phyloP scores from a whole-genome alignment of 1,140 invertebrate species.

The Papilio glaucus region DNA sequence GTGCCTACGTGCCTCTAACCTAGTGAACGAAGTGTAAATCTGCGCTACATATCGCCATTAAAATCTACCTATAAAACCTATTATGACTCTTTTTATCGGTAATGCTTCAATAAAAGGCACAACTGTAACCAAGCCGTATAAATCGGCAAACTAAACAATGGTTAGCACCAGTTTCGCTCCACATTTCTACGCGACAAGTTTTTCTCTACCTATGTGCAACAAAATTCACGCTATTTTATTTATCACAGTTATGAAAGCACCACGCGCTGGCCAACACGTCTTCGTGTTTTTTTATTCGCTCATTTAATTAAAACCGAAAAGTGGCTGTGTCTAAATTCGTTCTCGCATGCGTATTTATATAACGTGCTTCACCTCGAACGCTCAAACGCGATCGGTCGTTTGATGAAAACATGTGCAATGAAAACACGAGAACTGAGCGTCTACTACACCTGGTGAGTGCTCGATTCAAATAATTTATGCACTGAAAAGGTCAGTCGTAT shows the following conservation, averaged over 20 bases:
- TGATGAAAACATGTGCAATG: conserved; percentile 59
- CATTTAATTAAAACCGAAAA: conserved; percentile 62
- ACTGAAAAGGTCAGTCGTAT: conserved; percentile 40
- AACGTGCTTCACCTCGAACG: conserved; percentile 52
- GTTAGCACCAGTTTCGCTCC: conserved; percentile 73
- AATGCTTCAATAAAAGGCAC: conserved; percentile 81
- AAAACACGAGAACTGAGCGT: conserved; percentile 52
- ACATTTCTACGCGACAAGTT: conserved; percentile 76
- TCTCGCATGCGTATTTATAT: conserved; percentile 50
- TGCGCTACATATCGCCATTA: conserved; percentile 71
- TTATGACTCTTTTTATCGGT: conserved; percentile 81
- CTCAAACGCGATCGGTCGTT: conserved; percentile 61
- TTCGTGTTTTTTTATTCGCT: conserved; percentile 54
- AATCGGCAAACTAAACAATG: conserved; percentile 82
- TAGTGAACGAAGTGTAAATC: conserved; percentile 63
- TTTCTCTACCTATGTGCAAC: conserved; percentile 73
- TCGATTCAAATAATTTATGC: conserved; percentile 41
- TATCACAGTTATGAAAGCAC: conserved; percentile 80
- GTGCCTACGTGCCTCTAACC: conserved; percentile 40
- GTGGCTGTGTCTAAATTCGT: conserved; percentile 68
- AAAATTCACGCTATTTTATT: conserved; percentile 70
- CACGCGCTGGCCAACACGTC: conserved; percentile 74
- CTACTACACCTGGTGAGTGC: conserved; percentile 64
- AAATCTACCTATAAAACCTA: conserved; percentile 79
- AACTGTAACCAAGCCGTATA: conserved; percentile 83